phyloP scores from a whole-genome alignment of 2,113 vertebrate genomes.

The human region GRCh38 chr5:131152501-131153000 shows the following conservation, averaged over 20 bases:
- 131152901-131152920: neutral
- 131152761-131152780: neutral
- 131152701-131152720: neutral
- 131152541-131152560: neutral
- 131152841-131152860: neutral
- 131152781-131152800: neutral
- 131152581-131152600: neutral
- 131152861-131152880: neutral
- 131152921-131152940: neutral
- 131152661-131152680: neutral
- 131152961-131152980: neutral
- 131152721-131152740: conserved; percentile 5
- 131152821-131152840: neutral
- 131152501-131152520: neutral
- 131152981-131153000: neutral
- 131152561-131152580: neutral
- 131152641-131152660: neutral
- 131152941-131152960: conserved; percentile 14
- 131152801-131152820: neutral
- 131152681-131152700: neutral
- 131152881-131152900: neutral
- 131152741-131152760: neutral
- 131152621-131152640: neutral
- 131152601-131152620: neutral
- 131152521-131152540: neutral